Evolutionary conservation across 37 sponge, comb jelly and placozoan species (phyloP), one percentile per base, ranked within the genome.

Genomic region (Eunapius fragilis): DNA sequence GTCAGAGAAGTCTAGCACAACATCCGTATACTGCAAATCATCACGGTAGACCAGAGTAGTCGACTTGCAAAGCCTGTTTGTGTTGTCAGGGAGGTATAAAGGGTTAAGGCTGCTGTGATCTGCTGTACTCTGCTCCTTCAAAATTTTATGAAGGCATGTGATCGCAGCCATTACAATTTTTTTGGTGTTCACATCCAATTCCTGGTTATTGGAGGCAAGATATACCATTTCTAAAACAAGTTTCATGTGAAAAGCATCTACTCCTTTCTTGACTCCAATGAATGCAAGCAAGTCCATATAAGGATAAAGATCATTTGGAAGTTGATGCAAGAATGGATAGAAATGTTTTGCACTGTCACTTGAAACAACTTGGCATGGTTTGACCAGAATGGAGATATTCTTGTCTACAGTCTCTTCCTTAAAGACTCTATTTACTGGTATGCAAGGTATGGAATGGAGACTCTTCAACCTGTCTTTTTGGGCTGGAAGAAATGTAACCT

Each of bases 361-460:
- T 48, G 76, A 4, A 14, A 91, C 12, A 35, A 87, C 92, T 36
- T 76, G 86, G 23, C 10, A 25, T 35, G 91, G 87, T 31, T 67
- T 82, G 14, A 91, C 91, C 2, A 91, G 87, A 17, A 85, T 82
- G 14, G 14, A 58, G 6, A 58, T 58, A 11, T 58, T 19, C 14
- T 58, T 58, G 58, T 58, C 58, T 17, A 13, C 14, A 17, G 6
- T 12, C 58, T 2, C 1, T 2, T 58, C 58, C 2, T 12, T 2
- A 58, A 58, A 58, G 14, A 12, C 14, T 58, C 58, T 58, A 58
- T 17, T 1, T 17, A 58, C 58, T 10, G 58, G 58, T 17, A 58
- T 58, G 58, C 58, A 58, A 17, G 58, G 58, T 17, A 17, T 58
- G 14, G 58, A 58, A 2, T 11, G 19, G 14, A 58, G 58, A 58